Percentiles rank a stretch among this genome's conserved stretches.
These are phyloP conservation scores for Macrostomum lignano DNA, from an alignment of 1,140 invertebrate genomes.

Conservation along the genomic window DNA sequence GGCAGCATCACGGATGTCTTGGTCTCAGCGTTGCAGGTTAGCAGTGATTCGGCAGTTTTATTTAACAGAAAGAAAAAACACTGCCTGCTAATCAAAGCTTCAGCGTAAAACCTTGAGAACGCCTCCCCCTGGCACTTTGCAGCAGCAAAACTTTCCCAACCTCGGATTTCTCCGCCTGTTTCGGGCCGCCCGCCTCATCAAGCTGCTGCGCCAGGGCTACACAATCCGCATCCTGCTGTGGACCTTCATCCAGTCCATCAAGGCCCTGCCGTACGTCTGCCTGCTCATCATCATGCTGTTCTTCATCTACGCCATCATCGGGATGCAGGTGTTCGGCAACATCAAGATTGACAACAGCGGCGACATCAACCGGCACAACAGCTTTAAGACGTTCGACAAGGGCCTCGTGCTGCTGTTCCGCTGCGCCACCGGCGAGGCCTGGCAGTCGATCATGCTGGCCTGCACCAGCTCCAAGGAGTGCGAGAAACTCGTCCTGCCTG, in stretches of 20 bases:
- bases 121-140: no score
- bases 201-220: conserved; percentile 89
- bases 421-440: conserved; percentile 94
- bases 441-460: conserved; percentile 93
- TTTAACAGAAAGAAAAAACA: no score
- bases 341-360: conserved; percentile 56
- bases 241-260: conserved; percentile 99
- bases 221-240: conserved; percentile 95
- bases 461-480: conserved; percentile 18
- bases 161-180: conserved; percentile 90
- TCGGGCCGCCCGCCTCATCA: conserved; percentile 88
- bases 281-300: conserved; percentile 98
- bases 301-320: conserved; percentile 99
- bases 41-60: no score
- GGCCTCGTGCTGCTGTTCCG: conserved; percentile 95
- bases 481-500: no score
- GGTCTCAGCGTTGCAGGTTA: conserved; percentile 83
- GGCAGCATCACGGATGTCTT: conserved; percentile 94
- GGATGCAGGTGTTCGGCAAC: conserved; percentile 90
- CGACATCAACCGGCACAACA: conserved; percentile 90
- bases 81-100: no score
- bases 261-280: conserved; percentile 98
- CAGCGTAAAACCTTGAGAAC: no score
- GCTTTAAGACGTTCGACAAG: conserved; percentile 93
- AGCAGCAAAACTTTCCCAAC: conserved; percentile 60